Conservation (phyloP, 2,888 invertebrate genomes). For the Epsilonema sp. region DNA sequence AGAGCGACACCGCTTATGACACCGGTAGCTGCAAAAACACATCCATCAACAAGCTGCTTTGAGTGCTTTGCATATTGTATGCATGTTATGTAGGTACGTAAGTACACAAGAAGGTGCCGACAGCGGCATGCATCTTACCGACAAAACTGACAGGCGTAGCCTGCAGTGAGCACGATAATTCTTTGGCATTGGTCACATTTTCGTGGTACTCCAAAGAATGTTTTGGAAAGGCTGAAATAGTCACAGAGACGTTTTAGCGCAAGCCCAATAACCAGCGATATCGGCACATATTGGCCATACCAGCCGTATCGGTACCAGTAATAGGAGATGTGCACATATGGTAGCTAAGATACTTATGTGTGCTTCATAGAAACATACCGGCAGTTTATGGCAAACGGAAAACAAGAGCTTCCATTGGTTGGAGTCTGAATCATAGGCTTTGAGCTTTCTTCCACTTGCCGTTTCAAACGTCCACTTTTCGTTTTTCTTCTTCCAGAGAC, state of each 20-base stretch:
- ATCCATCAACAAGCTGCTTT: neutral
- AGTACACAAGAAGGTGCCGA: no score
- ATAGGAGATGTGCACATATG: no score
- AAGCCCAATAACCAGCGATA: no score
- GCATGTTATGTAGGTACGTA: neutral
- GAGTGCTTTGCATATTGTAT: no score
- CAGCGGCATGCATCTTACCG: no score
- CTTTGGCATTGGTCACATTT: slow-evolving; percentile 9
- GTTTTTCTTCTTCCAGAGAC: no score
- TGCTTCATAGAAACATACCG: slow-evolving; percentile 2
- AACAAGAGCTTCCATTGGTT: slow-evolving; percentile 3
- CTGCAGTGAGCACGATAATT: slow-evolving; percentile 8
- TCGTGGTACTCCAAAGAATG: slow-evolving; percentile 10
- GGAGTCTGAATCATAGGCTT: slow-evolving; percentile 6
- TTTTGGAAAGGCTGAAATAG: slow-evolving; percentile 9
- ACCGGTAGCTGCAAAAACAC: slow-evolving; percentile 5
- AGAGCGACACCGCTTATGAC: slow-evolving; percentile 5
- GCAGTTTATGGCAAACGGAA: slow-evolving; percentile 10
- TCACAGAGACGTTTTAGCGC: no score
- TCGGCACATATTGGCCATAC: no score
- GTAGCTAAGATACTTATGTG: no score
- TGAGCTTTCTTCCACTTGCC: no score
- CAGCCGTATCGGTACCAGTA: no score
- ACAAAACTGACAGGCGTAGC: slow-evolving; percentile 10
- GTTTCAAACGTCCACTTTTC: no score